Percentiles rank a stretch among this genome's conserved stretches.
phyloP scores from a whole-genome alignment of 1,140 invertebrate species.

The Aphis gossypii region DNA sequence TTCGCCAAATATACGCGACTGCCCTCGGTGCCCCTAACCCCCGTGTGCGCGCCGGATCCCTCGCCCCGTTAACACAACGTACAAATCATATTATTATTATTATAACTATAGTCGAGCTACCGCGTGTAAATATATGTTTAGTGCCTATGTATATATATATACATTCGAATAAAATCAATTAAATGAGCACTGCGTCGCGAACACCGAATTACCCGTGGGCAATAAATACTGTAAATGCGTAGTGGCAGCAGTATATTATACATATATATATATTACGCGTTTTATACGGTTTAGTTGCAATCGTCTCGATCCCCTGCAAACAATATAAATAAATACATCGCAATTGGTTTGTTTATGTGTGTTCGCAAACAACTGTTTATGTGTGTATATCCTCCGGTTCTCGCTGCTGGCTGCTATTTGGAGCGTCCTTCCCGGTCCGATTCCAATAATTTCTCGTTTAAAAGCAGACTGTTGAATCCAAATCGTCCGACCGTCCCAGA shows the following conservation, averaged over 20 bases:
- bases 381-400: not conserved
- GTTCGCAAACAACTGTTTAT: slow-evolving; percentile 26
- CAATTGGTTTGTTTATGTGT: slow-evolving; percentile 25
- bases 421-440: not conserved
- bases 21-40: not conserved
- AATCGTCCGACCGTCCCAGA: not conserved
- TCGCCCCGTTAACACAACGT: not conserved
- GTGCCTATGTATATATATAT: not conserved
- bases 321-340: slow-evolving; percentile 30
- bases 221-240: slow-evolving; percentile 15
- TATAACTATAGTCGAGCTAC: not conserved
- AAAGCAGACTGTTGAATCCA: slow-evolving; percentile 1
- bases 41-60: not conserved
- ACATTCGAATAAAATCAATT: slow-evolving; percentile 43
- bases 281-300: not conserved
- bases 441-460: slow-evolving; percentile 22
- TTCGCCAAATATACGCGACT: not conserved
- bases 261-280: not conserved
- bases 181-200: not conserved
- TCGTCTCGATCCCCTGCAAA: not conserved
- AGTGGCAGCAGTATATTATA: not conserved
- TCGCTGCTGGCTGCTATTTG: not conserved
- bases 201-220: not conserved
- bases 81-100: slow-evolving; percentile 6
- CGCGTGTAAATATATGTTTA: not conserved